Percentiles rank a stretch among this genome's conserved stretches.
Evolutionary conservation across 2,113 vertebrate genomes (phyloP).

Genomic region (Myiopsitta monachus): DNA sequence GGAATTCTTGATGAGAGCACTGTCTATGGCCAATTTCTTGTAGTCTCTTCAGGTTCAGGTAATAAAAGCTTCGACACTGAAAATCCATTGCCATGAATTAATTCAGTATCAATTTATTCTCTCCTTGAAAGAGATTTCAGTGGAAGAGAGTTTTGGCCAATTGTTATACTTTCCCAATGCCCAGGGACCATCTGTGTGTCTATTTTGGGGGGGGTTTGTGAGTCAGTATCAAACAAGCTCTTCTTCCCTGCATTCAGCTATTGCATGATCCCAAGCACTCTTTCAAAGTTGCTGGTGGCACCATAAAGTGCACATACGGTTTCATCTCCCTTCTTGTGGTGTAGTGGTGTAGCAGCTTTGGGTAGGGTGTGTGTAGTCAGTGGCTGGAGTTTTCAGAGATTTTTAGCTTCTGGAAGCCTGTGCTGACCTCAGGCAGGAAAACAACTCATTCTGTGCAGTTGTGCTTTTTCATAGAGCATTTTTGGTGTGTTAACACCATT

Average conservation of each 20-base stretch:
- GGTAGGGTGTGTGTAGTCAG: accelerated
- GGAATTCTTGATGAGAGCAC: not conserved
- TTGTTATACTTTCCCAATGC: not conserved
- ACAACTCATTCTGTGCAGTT: not conserved
- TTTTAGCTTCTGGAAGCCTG: not conserved
- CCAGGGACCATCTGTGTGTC: not conserved
- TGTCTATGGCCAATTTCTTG: not conserved
- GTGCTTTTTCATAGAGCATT: not conserved
- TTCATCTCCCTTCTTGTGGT: not conserved
- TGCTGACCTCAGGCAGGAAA: not conserved
- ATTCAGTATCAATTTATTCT: not conserved
- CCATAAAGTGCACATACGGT: accelerated
- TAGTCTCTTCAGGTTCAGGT: not conserved
- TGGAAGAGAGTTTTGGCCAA: not conserved
- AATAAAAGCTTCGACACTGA: not conserved
- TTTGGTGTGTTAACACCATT: not conserved
- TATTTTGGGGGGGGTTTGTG: not conserved
- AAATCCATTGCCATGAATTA: not conserved
- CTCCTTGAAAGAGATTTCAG: not conserved
- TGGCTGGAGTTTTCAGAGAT: not conserved
- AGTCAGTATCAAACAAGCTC: not conserved
- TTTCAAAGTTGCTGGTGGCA: not conserved
- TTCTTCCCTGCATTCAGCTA: not conserved
- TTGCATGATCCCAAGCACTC: not conserved
- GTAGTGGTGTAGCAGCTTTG: not conserved